Percentiles rank a stretch among this genome's conserved stretches.
Conservation (phyloP, 1,140 invertebrate species). For the Ctenoplectra terminalis region DNA sequence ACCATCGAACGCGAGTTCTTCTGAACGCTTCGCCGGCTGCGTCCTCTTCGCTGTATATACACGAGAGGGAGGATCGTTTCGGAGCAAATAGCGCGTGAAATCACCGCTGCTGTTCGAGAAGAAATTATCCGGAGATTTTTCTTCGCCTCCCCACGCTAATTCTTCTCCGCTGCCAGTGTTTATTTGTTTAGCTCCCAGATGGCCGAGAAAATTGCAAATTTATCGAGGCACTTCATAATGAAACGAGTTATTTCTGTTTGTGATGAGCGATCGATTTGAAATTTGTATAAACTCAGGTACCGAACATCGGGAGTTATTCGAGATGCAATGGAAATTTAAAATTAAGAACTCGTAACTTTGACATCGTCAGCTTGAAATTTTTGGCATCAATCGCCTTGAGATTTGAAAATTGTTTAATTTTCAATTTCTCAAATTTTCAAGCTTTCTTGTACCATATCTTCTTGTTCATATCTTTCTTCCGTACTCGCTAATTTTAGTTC, state of each 20-base stretch:
- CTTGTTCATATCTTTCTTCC: too few relatives aligned
- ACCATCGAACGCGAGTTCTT: not conserved
- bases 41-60: not conserved
- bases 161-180: not conserved
- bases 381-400: too few relatives aligned
- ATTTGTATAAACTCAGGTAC: too few relatives aligned
- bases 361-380: too few relatives aligned
- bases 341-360: too few relatives aligned
- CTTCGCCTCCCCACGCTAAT: not conserved
- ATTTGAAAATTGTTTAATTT: too few relatives aligned
- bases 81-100: slow-evolving; percentile 11
- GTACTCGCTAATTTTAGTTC: too few relatives aligned
- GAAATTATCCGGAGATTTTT: slow-evolving; percentile 13
- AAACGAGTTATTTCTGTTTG: not conserved
- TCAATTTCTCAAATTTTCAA: too few relatives aligned
- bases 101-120: not conserved
- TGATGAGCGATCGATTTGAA: too few relatives aligned
- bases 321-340: too few relatives aligned
- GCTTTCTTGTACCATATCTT: too few relatives aligned
- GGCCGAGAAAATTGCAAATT: not conserved
- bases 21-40: not conserved
- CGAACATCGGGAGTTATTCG: too few relatives aligned
- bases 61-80: not conserved
- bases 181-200: slow-evolving; percentile 1
- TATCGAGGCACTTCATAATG: not conserved